Evolutionary conservation across 2,797 vertebrate species (phyloP), one percentile per base, ranked within the genome.

Genomic region (Anguilla anguilla): DNA sequence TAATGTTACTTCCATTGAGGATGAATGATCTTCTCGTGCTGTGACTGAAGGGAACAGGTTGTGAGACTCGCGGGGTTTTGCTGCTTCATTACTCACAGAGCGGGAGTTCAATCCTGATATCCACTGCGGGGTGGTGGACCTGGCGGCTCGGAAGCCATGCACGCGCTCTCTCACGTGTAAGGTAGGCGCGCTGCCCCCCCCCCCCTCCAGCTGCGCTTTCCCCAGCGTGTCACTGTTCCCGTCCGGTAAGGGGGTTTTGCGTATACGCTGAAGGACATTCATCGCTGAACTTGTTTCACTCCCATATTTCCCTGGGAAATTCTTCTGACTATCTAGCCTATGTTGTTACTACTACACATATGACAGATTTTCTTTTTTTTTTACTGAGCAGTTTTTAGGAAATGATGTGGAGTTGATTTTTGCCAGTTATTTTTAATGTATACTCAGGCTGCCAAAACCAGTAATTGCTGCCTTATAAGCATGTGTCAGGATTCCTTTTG

Each of bases 161-260:
- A 99, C 99, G 94, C 97, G 98, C 96, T 99, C 99, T 94, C 96
- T 99, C 95, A 99, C 99, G 94, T 99, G 99, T 97, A 99, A 99
- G 98, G 99, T 97, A 91, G 51, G 87, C 46, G 0, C 35, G 6
- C 53, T 6, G 0, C 49, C 2, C 19, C 64, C 4, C 7, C 61
- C 15, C 15, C 17, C 39, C n/a, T n/a, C 0, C 11, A 19, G 19
- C 35, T 25, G 6, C 59, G 15, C 22, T 86, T 53, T 35, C 89
- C 28, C n/a, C 88, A 90, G 59, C 17, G 1, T 6, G 28, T 28
- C n/a, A 10, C 67, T 28, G n/a, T 72, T 72, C 59, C 64, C n/a
- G 25, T 69, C 64, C 10, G n/a, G 19, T 28, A 28, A 10, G 10
- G n/a, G 31, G 31, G 11, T 35, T 74, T 39, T 35, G 31, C 28